Evolutionary conservation across 2,888 invertebrate genomes (phyloP).

Genomic region (Drosophila colorata): DNA sequence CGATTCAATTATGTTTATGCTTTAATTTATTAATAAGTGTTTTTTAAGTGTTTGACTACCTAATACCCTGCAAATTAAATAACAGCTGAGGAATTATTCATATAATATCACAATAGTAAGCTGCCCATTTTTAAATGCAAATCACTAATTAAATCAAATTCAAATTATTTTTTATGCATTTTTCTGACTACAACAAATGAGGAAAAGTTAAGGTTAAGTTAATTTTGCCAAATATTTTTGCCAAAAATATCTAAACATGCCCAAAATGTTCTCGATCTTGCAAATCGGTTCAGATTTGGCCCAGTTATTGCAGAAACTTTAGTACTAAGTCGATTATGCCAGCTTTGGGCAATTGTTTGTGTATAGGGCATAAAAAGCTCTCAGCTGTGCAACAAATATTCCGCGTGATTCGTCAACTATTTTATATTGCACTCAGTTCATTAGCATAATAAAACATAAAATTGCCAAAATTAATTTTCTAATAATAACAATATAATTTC

Average conservation of each 20-base stretch:
- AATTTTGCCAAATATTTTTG: too few species aligned
- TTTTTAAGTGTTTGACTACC: not conserved
- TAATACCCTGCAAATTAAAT: not conserved
- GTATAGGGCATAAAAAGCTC: conserved; percentile 10
- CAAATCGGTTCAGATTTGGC: not conserved
- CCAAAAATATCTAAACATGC: not conserved
- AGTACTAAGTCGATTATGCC: not conserved
- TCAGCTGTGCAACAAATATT: not conserved
- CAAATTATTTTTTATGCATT: too few species aligned
- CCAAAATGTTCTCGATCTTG: too few species aligned
- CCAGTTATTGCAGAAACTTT: too few species aligned
- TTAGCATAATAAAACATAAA: conserved; percentile 9
- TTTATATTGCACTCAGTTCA: conserved; percentile 1
- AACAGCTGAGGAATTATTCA: too few species aligned
- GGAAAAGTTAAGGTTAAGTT: too few species aligned
- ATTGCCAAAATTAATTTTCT: not conserved
- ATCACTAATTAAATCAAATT: too few species aligned
- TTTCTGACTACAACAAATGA: too few species aligned
- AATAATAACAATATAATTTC: conserved; percentile 1
- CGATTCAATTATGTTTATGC: conserved; percentile 24
- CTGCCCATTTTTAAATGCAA: too few species aligned
- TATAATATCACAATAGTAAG: too few species aligned
- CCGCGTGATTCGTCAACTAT: conserved; percentile 7
- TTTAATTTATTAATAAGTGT: conserved; percentile 1
- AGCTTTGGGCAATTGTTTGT: not conserved